Base-by-base conservation (phyloP, 23 tunicate species). In the Ciona savignyi region DNA sequence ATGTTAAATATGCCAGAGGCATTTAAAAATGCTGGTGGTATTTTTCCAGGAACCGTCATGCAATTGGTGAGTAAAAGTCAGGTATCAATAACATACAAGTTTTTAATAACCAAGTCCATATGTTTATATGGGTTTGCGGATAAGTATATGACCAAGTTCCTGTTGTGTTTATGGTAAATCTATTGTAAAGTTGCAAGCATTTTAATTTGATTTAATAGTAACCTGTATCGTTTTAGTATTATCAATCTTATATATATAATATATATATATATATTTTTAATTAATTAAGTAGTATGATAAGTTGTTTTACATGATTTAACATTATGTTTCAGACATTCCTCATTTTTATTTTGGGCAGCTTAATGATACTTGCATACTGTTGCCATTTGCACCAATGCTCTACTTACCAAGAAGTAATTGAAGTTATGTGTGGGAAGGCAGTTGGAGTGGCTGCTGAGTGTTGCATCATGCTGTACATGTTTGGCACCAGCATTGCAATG, bases 401-500 rank as follows among this genome's bases (percentile, higher is more conserved):
- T 0, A 95, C 96, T 1, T 95, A 95, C 48, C 99, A 95, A 89
- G 83, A 80, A 75, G 96, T 84, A 0, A 85, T 95, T 67, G 90
- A 89, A 32, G 70, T 75, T 28, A 35, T 88, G 19, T 84, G 96
- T 77, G 99, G 99, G 23, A 80, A 77, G 32, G 71, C 35, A 0
- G 76, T 95, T 71, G 99, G 99, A 0, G 51, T 80, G 23, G 65
- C 76, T 0, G 67, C 97, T 63, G 95, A 89, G 77, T 27, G 75
- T 30, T 95, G 77, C 67, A 95, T 95, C 29, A 95, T 95, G 19
- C 34, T 95, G 74, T 95, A 95, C 83, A 95, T 91, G 90, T 95
- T 84, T 75, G 99, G 99, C 27, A 89, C 96, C 0, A 80, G 89
- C 51, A 95, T 95, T 32, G 95, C 99, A 0, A 89, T 95, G 90